These are phyloP conservation scores for Mamestra brassicae DNA, from an alignment of 2,888 invertebrate genomes.

Conservation along the genomic window DNA sequence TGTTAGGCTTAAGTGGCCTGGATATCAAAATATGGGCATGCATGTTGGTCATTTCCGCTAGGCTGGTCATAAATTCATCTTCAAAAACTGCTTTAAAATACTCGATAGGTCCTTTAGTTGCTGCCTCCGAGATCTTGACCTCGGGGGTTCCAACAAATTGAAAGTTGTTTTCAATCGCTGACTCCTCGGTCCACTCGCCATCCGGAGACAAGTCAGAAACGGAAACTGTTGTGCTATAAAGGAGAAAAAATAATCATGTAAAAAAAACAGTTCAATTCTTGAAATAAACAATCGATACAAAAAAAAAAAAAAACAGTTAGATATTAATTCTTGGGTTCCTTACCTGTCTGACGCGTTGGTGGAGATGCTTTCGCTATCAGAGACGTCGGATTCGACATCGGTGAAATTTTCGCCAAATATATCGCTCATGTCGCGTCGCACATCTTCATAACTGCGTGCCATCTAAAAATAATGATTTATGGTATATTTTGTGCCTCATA, in stretches of 20 bases:
- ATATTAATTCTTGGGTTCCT: background rate
- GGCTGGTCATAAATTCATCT: background rate
- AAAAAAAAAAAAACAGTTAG: background rate
- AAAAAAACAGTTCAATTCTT: background rate
- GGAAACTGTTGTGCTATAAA: slow-evolving; percentile 5
- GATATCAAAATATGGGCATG: slow-evolving; percentile 4
- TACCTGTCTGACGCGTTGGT: slow-evolving; percentile 1
- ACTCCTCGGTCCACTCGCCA: slow-evolving; percentile 11
- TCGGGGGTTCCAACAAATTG: slow-evolving; percentile 15
- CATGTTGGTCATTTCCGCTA: background rate
- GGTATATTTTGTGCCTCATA: no score
- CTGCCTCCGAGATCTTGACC: background rate
- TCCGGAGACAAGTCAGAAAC: background rate
- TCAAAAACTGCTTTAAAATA: background rate
- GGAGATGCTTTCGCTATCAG: background rate
- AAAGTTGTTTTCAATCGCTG: background rate
- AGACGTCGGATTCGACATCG: background rate
- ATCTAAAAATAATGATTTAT: slow-evolving; percentile 1
- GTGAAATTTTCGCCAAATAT: background rate
- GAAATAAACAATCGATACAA: background rate
- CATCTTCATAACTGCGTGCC: slow-evolving; percentile 3
- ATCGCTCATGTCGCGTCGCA: background rate
- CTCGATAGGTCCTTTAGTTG: background rate
- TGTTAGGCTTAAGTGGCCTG: background rate
- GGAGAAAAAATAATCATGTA: no score